Evolutionary conservation across 2,113 vertebrate species (phyloP).

Genomic region (Phylloscopus trochilus): DNA sequence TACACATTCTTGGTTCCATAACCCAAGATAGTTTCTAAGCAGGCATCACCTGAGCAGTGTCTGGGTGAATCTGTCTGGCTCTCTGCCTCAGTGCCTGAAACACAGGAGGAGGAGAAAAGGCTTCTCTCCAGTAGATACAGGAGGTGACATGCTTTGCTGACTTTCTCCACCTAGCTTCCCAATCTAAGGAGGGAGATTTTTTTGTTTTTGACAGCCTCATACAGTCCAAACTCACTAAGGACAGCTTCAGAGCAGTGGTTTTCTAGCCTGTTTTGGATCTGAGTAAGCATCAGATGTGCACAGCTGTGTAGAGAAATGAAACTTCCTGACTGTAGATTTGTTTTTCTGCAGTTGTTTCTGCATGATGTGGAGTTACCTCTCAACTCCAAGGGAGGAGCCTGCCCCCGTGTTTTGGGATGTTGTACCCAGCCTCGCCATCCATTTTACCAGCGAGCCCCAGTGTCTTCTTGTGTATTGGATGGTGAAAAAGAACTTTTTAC

Average conservation of each 20-base stretch:
- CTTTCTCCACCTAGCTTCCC: neutral
- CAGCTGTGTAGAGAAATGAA: neutral
- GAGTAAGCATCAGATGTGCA: neutral
- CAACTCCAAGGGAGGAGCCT: rapidly evolving
- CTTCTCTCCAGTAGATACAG: rapidly evolving
- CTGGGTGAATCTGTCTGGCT: neutral
- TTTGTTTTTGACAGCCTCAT: neutral
- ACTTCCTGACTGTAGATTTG: neutral
- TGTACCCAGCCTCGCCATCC: neutral
- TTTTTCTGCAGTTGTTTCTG: neutral
- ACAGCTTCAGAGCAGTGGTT: neutral
- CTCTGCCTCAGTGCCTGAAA: neutral
- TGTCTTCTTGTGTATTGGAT: neutral
- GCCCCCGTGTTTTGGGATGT: neutral
- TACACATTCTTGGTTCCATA: too few species aligned
- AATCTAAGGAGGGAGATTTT: neutral
- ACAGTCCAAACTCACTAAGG: neutral
- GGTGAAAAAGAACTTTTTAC: neutral
- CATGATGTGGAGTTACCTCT: neutral
- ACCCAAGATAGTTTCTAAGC: neutral
- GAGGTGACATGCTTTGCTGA: rapidly evolving
- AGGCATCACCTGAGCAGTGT: neutral
- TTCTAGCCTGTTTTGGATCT: neutral
- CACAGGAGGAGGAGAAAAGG: neutral
- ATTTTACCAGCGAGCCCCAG: neutral